These are phyloP conservation scores for Oncopeltus fasciatus DNA, from an alignment of 1,140 invertebrate genomes.

Conservation along the genomic window DNA sequence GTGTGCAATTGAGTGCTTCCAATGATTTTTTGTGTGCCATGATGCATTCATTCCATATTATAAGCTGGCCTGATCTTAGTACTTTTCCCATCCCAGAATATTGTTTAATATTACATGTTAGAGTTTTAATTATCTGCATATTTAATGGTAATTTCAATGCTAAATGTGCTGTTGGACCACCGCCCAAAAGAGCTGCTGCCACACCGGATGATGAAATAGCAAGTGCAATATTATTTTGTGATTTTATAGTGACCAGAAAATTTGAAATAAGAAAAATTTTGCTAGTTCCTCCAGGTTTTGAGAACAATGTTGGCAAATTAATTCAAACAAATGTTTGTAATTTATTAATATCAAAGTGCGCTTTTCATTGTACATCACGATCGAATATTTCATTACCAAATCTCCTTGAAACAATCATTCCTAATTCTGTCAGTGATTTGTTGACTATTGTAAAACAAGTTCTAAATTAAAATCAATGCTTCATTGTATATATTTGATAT, in stretches of 20 bases:
- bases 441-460: too few relatives aligned
- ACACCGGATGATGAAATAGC: slow-evolving; percentile 33
- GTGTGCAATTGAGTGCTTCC: neutral
- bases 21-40: too few relatives aligned
- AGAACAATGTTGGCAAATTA: too few relatives aligned
- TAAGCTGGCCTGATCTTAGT: slow-evolving; percentile 25
- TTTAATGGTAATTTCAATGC: slow-evolving; percentile 33
- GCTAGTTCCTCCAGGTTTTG: slow-evolving; percentile 26
- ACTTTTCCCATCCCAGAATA: slow-evolving; percentile 24
- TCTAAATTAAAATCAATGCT: too few relatives aligned
- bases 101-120: slow-evolving; percentile 29
- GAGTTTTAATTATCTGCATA: slow-evolving; percentile 24
- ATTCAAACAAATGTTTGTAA: too few relatives aligned
- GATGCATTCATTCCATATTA: slow-evolving; percentile 32
- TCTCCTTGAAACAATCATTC: too few relatives aligned
- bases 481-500: too few relatives aligned
- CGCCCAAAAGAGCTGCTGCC: slow-evolving; percentile 31
- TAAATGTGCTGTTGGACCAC: slow-evolving; percentile 36
- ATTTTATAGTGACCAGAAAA: slow-evolving; percentile 28
- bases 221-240: slow-evolving; percentile 28
- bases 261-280: slow-evolving; percentile 30
- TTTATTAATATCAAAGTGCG: too few relatives aligned
- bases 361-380: too few relatives aligned
- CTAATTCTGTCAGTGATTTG: too few relatives aligned
- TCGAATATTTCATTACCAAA: too few relatives aligned